Evolutionary conservation across 1,140 invertebrate species (phyloP).

Genomic region (Hypsibius dujardini): DNA sequence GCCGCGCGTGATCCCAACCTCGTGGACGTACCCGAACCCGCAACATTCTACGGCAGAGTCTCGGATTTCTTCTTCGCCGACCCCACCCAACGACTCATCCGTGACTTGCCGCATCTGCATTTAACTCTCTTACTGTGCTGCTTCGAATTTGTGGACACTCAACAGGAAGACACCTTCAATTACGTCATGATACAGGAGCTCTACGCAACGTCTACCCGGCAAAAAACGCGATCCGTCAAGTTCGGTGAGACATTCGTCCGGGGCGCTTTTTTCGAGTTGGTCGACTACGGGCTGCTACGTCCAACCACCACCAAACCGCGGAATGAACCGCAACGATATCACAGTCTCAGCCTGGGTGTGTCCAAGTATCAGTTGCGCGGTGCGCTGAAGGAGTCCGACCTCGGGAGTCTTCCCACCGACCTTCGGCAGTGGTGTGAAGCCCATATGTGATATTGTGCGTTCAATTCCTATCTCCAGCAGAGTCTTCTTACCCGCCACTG

Average conservation of each 20-base stretch:
- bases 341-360: neutral
- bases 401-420: neutral
- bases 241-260: neutral
- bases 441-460: no score
- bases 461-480: no score
- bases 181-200: neutral
- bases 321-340: neutral
- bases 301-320: neutral
- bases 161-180: neutral
- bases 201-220: neutral
- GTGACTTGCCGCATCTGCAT: constrained; percentile 4
- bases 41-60: neutral
- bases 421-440: no score
- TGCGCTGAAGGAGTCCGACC: neutral
- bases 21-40: no score
- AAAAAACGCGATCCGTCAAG: neutral
- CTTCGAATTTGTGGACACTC: neutral
- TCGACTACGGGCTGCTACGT: neutral
- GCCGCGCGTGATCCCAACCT: neutral
- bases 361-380: neutral
- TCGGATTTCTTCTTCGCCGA: neutral
- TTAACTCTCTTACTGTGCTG: neutral
- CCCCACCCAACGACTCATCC: neutral
- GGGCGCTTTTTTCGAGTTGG: neutral
- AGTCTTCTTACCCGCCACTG: no score